Evolutionary conservation across 2,113 vertebrate genomes (phyloP).

Genomic region (Coracopsis vasa): DNA sequence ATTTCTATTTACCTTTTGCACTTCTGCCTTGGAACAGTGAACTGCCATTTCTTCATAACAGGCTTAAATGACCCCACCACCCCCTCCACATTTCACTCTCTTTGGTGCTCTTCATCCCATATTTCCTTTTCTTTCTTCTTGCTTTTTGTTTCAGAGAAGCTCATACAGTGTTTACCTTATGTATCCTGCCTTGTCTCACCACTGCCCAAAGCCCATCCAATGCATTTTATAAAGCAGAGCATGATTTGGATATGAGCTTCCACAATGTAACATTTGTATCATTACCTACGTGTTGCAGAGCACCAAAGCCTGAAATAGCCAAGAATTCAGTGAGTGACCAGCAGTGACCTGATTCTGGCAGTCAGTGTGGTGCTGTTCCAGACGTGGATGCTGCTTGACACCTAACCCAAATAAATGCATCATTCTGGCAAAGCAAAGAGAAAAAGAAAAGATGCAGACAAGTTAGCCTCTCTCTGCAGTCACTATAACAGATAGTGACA

Average conservation of each 20-base stretch:
- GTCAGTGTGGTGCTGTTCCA: not conserved
- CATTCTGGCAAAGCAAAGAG: not conserved
- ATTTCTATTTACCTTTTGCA: not conserved
- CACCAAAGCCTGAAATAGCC: not conserved
- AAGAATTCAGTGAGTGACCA: not conserved
- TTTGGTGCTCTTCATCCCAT: not conserved
- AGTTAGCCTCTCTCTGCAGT: not conserved
- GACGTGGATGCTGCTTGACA: not conserved
- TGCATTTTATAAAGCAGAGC: not conserved
- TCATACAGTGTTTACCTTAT: not conserved
- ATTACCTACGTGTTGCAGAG: not conserved
- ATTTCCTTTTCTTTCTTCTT: not conserved
- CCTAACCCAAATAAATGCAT: slow-evolving; percentile 20
- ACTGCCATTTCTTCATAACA: not conserved
- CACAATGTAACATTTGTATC: accelerated
- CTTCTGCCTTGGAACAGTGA: not conserved
- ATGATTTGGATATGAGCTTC: not conserved
- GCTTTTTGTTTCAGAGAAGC: not conserved
- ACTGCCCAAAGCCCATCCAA: not conserved
- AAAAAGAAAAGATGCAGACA: not conserved
- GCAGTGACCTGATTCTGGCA: not conserved
- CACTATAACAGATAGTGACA: not conserved
- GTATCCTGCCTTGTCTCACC: not conserved
- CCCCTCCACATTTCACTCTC: not conserved
- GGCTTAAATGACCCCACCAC: not conserved